Base-by-base conservation (phyloP, 2,797 vertebrate species). In the Galaxias olidus region DNA sequence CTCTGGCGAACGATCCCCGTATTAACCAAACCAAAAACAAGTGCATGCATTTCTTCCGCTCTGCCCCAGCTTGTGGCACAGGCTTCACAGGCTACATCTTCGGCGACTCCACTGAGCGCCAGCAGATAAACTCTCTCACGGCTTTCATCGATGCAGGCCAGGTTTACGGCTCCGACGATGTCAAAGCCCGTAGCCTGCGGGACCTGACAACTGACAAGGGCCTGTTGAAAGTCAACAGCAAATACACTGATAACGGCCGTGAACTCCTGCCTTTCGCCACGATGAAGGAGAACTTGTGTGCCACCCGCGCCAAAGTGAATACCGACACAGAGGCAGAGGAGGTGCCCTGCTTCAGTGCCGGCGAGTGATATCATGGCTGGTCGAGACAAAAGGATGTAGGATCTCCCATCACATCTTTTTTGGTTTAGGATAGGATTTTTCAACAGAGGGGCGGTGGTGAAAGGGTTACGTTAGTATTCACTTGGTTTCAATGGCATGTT, bases 41-140 rank as follows among this genome's bases (percentile, higher is more conserved):
- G 2, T 97, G 95, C 81, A 88, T 96, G 14, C 89, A 93, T 0
- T 93, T 96, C 52, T 84, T 92, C 65, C 92, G 92, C 62, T 93
- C 95, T 0, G 84, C 95, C 0, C 88, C 95, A 0, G 83, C 72
- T 1, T 96, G 95, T 62, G 91, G 80, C 0, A 90, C 88, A 0
- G 71, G 71, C 0, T 67, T 83, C 0, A 77, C 83, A 0, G 82
- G 80, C 3, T 11, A 61, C 56, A 12, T 78, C 3, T 90, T 89
- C 4, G 88, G 88, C 0, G 63, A 30, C 0, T 8, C 15, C 5
- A 81, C 3, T 0, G 45, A 78, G n/a, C 86, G 92, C 0, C 75
- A 95, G 74, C 96, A 98, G 88, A 88, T 98, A 66, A 98, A 98
- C 0, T n/a, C 89, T 0, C 74, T 91, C 63, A 96, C 89, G 0